These are phyloP conservation scores for Eupeodes luniger DNA, from an alignment of 2,888 invertebrate species.

Conservation along the genomic window DNA sequence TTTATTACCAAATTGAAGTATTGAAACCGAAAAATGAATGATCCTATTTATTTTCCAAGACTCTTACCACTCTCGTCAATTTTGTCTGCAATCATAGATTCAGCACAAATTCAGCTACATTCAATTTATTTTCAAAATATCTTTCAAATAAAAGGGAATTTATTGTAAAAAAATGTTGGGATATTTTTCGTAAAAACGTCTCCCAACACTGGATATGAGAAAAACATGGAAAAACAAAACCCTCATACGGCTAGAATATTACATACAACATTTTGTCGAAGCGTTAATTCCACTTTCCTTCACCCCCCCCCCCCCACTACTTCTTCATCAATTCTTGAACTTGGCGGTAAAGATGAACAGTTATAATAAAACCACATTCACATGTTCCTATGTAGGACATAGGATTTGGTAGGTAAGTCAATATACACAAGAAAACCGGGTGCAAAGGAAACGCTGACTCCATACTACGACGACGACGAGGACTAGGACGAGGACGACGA, in stretches of 20 bases:
- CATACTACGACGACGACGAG: not conserved
- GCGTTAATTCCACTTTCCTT: not conserved
- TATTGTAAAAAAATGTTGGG: not conserved
- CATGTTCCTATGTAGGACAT: not conserved
- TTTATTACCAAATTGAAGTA: too few relatives aligned
- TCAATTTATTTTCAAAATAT: too few relatives aligned
- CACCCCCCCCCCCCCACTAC: too few relatives aligned
- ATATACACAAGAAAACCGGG: not conserved
- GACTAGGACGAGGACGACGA: too few relatives aligned
- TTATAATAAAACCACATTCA: constrained; percentile 22
- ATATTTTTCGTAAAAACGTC: not conserved
- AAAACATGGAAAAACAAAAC: not conserved
- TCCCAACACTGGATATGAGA: not conserved
- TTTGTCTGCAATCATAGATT: too few relatives aligned
- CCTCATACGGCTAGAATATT: not conserved
- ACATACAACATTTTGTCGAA: not conserved
- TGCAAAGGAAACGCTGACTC: not conserved
- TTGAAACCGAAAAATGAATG: too few relatives aligned
- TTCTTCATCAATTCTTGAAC: not conserved
- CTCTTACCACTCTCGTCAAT: too few relatives aligned
- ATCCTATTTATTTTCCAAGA: too few relatives aligned
- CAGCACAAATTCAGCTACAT: too few relatives aligned
- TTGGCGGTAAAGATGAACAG: not conserved
- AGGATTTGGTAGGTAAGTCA: not conserved
- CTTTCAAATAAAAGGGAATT: not conserved